phyloP scores from a whole-genome alignment of 2,888 invertebrate genomes.

The Drosophila meridionalis region DNA sequence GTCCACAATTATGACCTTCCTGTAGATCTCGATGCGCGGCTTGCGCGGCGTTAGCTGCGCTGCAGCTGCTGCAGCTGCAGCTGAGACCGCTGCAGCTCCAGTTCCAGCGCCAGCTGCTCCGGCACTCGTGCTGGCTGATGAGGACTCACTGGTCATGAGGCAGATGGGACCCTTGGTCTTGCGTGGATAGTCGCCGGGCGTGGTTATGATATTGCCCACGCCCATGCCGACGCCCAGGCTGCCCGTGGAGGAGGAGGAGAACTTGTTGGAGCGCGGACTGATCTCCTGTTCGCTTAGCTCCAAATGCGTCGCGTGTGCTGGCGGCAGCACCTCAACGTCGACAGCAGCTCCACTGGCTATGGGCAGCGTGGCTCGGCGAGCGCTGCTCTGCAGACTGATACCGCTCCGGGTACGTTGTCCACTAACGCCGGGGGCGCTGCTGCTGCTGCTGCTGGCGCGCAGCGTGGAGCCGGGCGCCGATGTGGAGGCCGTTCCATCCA shows the following conservation, averaged over 20 bases:
- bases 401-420: conserved; percentile 79
- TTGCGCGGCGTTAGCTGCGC: conserved; percentile 43
- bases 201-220: conserved; percentile 83
- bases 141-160: conserved; percentile 64
- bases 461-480: conserved; percentile 32
- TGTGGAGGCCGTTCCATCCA: conserved; percentile 57
- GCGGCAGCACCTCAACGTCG: conserved; percentile 37
- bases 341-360: conserved; percentile 50
- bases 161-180: conserved; percentile 84
- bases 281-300: conserved; percentile 52
- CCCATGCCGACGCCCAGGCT: conserved; percentile 80
- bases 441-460: conserved; percentile 66
- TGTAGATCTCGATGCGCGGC: conserved; percentile 82
- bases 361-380: conserved; percentile 69
- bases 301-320: conserved; percentile 17
- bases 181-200: conserved; percentile 83
- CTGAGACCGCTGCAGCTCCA: neutral
- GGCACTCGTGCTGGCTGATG: conserved; percentile 8
- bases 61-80: neutral
- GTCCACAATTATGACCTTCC: conserved; percentile 85
- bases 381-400: conserved; percentile 70
- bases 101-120: neutral
- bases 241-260: conserved; percentile 80
- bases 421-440: conserved; percentile 13
- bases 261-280: conserved; percentile 75